phyloP scores from a whole-genome alignment of 2,888 invertebrate species.

The Brachylomia viminalis region DNA sequence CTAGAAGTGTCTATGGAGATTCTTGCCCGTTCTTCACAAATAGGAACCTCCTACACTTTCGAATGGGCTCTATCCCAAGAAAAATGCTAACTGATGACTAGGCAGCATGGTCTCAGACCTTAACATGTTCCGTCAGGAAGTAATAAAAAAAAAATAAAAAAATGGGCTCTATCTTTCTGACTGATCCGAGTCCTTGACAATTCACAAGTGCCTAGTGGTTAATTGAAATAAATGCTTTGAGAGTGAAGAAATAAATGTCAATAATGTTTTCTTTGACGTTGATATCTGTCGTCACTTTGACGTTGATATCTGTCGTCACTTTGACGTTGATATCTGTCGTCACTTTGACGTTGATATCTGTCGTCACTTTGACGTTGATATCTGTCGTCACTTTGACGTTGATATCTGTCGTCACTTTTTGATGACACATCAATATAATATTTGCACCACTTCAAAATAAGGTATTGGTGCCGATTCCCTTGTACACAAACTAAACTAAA shows the following conservation, averaged over 20 bases:
- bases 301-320: conserved; percentile 19
- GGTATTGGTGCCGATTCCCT: no score
- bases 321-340: no score
- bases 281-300: conserved; percentile 8
- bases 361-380: no score
- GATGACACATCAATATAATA: not conserved
- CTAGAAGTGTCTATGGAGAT: not conserved
- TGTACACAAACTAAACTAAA: no score
- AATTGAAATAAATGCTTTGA: not conserved
- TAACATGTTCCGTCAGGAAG: no score
- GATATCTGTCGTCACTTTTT: conserved; percentile 6
- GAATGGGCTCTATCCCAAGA: no score
- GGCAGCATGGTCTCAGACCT: no score
- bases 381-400: no score
- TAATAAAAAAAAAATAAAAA: no score
- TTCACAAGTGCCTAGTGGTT: not conserved
- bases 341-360: no score
- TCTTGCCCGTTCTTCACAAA: not conserved
- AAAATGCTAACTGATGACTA: no score
- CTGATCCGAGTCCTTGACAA: not conserved
- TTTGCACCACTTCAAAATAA: conserved; percentile 25
- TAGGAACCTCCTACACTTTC: not conserved
- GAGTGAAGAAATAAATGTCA: not conserved
- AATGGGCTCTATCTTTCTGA: not conserved
- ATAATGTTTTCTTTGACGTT: not conserved